Conservation (phyloP, 2,888 invertebrate genomes). For the Mythimna vitellina region DNA sequence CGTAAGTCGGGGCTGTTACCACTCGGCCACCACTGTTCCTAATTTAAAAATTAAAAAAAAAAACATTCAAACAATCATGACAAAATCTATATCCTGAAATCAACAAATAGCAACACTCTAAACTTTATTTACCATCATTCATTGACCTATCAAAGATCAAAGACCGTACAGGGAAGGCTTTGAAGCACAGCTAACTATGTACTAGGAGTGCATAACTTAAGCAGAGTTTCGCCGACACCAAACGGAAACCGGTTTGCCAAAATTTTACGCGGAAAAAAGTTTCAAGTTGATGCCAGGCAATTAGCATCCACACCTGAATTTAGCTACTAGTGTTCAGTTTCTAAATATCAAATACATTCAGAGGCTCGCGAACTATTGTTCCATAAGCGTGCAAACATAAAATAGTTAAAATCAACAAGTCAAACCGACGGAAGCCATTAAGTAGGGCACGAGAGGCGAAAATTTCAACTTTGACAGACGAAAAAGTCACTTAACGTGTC, state of each 20-base stretch:
- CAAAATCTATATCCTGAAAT: not conserved
- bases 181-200: constrained; percentile 22
- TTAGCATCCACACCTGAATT: constrained; percentile 47
- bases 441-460: constrained; percentile 87
- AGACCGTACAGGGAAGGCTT: constrained; percentile 45
- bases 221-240: constrained; percentile 30
- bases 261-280: constrained; percentile 26
- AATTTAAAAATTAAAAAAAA: no score
- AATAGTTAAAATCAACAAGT: constrained; percentile 86
- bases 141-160: constrained; percentile 45
- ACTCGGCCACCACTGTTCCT: no score
- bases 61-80: no score
- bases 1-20: no score
- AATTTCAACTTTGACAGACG: constrained; percentile 73
- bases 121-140: constrained; percentile 16
- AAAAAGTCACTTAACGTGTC: constrained; percentile 66
- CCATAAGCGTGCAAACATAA: constrained; percentile 73
- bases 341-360: constrained; percentile 57
- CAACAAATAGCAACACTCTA: not conserved
- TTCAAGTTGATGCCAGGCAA: constrained; percentile 33
- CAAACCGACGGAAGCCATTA: constrained; percentile 82
- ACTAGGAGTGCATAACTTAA: constrained; percentile 50
- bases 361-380: constrained; percentile 68
- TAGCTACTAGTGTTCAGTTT: constrained; percentile 59
- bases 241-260: constrained; percentile 52